Percentiles rank a stretch among this genome's conserved stretches.
Conservation (phyloP, 2,797 vertebrate genomes). For the Rhynchonycteris naso region DNA sequence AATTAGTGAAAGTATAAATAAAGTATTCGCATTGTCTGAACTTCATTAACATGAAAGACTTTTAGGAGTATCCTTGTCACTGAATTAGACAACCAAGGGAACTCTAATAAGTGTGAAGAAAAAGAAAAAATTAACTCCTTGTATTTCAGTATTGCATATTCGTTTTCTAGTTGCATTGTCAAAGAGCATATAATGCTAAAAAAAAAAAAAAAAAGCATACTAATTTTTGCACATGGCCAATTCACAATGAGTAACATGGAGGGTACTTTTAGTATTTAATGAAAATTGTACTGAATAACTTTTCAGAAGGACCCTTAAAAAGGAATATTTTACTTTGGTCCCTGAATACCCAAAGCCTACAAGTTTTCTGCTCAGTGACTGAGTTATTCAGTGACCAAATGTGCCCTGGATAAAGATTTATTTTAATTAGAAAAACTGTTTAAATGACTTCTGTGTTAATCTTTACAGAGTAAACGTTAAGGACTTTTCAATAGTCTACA, state of each 20-base stretch:
- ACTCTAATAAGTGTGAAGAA: conserved; percentile 76
- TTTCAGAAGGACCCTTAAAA: conserved; percentile 74
- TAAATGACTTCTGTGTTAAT: conserved; percentile 79
- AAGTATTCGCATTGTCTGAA: conserved; percentile 74
- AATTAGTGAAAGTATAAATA: conserved; percentile 81
- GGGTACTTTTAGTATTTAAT: conserved; percentile 70
- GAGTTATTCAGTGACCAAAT: conserved; percentile 82
- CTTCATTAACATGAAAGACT: conserved; percentile 78
- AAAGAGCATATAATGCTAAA: conserved; percentile 76
- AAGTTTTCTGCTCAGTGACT: conserved; percentile 72
- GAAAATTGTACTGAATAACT: conserved; percentile 64
- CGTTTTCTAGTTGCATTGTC: conserved; percentile 62
- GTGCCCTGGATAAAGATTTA: conserved; percentile 77
- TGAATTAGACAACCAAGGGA: conserved; percentile 73
- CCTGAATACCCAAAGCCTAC: conserved; percentile 72
- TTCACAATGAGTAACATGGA: conserved; percentile 72
- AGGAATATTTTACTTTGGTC: conserved; percentile 65
- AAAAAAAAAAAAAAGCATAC: conserved; percentile 76
- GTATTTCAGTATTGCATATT: conserved; percentile 59
- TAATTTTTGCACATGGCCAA: conserved; percentile 73
- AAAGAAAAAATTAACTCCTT: conserved; percentile 40
- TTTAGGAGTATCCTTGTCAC: conserved; percentile 78
- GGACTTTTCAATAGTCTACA: conserved; percentile 46
- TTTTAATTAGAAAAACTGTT: conserved; percentile 85
- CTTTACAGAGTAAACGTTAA: conserved; percentile 67